phyloP scores from a whole-genome alignment of 2,113 vertebrate genomes.

The Chauna torquata region DNA sequence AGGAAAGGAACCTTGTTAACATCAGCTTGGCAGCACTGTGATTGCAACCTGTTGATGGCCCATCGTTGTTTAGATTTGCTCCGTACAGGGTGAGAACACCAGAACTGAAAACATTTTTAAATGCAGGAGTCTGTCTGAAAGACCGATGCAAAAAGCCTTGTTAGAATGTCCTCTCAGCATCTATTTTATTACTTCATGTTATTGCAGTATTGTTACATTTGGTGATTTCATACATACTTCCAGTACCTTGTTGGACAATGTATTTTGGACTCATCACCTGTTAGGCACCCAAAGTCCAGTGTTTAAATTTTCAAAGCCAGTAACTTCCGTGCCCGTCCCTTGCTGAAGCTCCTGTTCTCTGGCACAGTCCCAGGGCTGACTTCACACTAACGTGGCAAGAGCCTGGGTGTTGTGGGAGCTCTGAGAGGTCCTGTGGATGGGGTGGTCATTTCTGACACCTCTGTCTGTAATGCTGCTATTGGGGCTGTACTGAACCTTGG shows the following conservation, averaged over 20 bases:
- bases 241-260: not conserved
- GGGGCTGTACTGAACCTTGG: not conserved
- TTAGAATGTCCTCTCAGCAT: not conserved
- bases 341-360: not conserved
- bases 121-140: not conserved
- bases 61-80: not conserved
- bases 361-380: not conserved
- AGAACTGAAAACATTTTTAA: not conserved
- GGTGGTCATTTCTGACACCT: not conserved
- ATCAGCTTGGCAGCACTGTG: not conserved
- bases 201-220: not conserved
- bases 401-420: not conserved
- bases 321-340: not conserved
- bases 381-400: constrained; percentile 63
- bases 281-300: rapidly evolving
- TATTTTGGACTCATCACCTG: rapidly evolving
- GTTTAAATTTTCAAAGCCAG: too few relatives aligned
- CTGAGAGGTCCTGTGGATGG: not conserved
- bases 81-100: not conserved
- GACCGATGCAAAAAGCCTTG: not conserved
- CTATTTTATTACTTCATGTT: not conserved
- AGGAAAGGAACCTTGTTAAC: not conserved
- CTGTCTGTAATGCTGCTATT: not conserved
- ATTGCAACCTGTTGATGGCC: not conserved
- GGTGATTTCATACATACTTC: not conserved